Evolutionary conservation across 2,797 vertebrate genomes (phyloP).

Genomic region (Hydrolagus colliei): DNA sequence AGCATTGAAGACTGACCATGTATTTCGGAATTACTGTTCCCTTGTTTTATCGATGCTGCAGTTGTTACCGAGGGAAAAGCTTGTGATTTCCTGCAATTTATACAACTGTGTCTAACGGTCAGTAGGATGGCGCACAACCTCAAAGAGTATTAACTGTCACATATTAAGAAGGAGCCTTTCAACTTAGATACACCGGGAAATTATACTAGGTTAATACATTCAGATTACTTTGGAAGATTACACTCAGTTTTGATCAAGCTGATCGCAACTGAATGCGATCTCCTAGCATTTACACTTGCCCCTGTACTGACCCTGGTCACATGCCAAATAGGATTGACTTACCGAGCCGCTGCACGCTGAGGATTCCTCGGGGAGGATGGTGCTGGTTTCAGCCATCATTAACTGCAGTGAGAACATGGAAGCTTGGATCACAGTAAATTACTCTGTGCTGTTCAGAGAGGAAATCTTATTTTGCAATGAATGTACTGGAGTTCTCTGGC

Average conservation of each 20-base stretch:
- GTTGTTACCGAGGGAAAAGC: too few species aligned
- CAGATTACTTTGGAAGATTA: slow-evolving; percentile 12
- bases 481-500: slow-evolving; percentile 1
- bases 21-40: too few species aligned
- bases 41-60: too few species aligned
- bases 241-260: slow-evolving; percentile 6
- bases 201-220: neutral
- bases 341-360: neutral
- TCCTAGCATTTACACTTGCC: slow-evolving; percentile 1
- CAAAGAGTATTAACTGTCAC: neutral
- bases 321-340: slow-evolving; percentile 2
- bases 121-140: too few species aligned
- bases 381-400: neutral
- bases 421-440: neutral
- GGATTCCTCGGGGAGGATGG: neutral
- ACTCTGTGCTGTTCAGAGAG: neutral
- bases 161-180: neutral
- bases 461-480: neutral
- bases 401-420: slow-evolving; percentile 7
- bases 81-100: neutral
- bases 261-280: slow-evolving; percentile 15
- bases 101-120: neutral
- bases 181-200: neutral
- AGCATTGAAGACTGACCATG: too few species aligned
- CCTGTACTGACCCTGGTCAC: neutral